Evolutionary conservation across 2,797 vertebrate species (phyloP).

Genomic region (Microcaecilia unicolor): DNA sequence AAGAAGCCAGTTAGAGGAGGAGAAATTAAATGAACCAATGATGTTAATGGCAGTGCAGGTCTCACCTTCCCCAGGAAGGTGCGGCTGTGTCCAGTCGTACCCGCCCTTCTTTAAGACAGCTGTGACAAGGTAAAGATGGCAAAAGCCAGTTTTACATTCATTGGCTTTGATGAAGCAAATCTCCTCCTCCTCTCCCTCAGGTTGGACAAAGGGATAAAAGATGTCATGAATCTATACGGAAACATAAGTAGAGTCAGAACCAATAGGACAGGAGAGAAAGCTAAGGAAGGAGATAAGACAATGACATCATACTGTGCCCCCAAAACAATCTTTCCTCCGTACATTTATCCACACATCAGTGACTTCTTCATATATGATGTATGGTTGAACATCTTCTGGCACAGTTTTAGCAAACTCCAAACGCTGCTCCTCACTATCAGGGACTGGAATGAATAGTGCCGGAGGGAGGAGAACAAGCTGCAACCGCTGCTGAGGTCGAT

Average conservation of each 20-base stretch:
- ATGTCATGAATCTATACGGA: constrained; percentile 76
- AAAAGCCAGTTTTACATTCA: constrained; percentile 82
- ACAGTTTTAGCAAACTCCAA: constrained; percentile 68
- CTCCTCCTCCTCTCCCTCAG: constrained; percentile 67
- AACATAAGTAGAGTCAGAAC: not conserved
- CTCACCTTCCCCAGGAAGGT: constrained; percentile 56
- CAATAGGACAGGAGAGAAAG: not conserved
- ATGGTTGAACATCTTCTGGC: constrained; percentile 71
- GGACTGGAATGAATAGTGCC: constrained; percentile 74
- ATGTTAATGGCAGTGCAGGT: not conserved
- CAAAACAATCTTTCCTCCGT: constrained; percentile 20
- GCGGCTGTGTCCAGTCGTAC: constrained; percentile 60
- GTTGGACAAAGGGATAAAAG: constrained; percentile 79
- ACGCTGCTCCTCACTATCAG: constrained; percentile 66
- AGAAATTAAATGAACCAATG: not conserved
- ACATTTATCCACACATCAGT: constrained; percentile 84
- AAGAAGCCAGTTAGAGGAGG: not conserved
- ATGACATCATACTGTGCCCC: too few species aligned
- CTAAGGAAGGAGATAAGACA: too few species aligned
- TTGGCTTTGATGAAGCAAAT: constrained; percentile 77
- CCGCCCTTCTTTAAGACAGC: constrained; percentile 52
- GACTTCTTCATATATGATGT: constrained; percentile 86
- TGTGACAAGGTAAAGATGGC: constrained; percentile 80
- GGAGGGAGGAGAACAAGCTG: constrained; percentile 84
- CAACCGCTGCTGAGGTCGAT: constrained; percentile 84